Evolutionary conservation across 2,113 vertebrate genomes (phyloP).

Genomic region (Stercorarius parasiticus): DNA sequence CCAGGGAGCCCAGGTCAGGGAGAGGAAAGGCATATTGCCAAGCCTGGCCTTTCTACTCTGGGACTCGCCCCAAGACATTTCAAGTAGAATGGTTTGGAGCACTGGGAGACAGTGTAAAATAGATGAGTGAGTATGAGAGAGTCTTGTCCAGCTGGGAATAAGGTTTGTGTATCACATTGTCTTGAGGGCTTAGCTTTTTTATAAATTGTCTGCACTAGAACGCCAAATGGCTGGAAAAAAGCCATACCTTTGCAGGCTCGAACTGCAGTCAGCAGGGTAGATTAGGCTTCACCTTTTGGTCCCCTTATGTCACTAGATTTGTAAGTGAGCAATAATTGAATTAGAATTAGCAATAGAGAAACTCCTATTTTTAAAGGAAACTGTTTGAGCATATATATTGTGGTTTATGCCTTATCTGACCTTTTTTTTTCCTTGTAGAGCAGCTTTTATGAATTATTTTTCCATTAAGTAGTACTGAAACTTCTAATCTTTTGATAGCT

Average conservation of each 20-base stretch:
- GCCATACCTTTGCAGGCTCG: not conserved
- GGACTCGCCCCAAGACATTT: rapidly evolving
- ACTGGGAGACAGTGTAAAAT: not conserved
- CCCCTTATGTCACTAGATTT: not conserved
- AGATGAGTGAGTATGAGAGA: not conserved
- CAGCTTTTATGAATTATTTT: not conserved
- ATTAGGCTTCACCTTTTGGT: not conserved
- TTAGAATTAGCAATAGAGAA: not conserved
- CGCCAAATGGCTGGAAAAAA: not conserved
- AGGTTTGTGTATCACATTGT: not conserved
- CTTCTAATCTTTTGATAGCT: not conserved
- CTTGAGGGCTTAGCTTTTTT: not conserved
- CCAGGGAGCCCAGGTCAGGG: too few relatives aligned
- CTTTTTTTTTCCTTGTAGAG: not conserved
- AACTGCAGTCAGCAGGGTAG: not conserved
- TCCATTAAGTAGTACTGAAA: not conserved
- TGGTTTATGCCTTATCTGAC: not conserved
- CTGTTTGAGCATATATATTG: not conserved
- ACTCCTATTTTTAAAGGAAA: not conserved
- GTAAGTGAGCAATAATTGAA: not conserved
- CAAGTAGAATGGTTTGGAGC: not conserved
- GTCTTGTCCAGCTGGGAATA: not conserved
- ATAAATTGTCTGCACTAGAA: not conserved
- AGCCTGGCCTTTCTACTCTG: not conserved
- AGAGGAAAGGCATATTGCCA: not conserved